Conservation (phyloP, 2,797 vertebrate genomes). For the Spinibarbus caldwelli region DNA sequence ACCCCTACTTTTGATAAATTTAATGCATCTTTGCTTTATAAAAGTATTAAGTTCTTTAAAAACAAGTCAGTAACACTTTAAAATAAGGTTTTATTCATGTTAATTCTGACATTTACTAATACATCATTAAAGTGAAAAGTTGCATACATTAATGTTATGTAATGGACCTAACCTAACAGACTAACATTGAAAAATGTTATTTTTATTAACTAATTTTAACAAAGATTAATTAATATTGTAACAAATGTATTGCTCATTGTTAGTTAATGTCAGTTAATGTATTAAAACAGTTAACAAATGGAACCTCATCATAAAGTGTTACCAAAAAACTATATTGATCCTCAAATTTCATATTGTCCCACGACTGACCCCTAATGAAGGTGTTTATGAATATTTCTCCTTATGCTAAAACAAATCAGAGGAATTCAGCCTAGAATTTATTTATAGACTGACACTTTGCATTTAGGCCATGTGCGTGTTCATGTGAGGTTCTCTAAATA, state of each 20-base stretch:
- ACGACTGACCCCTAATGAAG: not conserved
- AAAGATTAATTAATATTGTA: too few relatives aligned
- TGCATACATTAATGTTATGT: too few relatives aligned
- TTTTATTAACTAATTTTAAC: too few relatives aligned
- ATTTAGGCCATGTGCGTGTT: slow-evolving; percentile 18
- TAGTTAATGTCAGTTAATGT: not conserved
- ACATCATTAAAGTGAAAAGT: too few relatives aligned
- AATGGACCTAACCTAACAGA: too few relatives aligned
- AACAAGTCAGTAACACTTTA: not conserved
- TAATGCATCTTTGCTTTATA: not conserved
- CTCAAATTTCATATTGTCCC: not conserved
- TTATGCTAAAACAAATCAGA: slow-evolving; percentile 14
- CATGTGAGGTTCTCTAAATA: slow-evolving; percentile 48
- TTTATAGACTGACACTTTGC: slow-evolving; percentile 20
- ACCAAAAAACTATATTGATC: not conserved
- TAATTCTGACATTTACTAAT: too few relatives aligned
- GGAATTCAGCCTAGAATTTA: slow-evolving; percentile 3
- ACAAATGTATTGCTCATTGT: too few relatives aligned
- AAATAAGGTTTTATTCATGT: not conserved
- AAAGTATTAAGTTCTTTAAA: not conserved
- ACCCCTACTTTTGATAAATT: not conserved
- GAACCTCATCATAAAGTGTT: not conserved
- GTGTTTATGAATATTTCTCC: slow-evolving; percentile 13
- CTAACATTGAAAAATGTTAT: too few relatives aligned
- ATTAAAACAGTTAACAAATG: not conserved